Percentiles rank a stretch among this genome's conserved stretches.
phyloP scores from a whole-genome alignment of 2,113 vertebrate genomes.

The Anguilla japonica region DNA sequence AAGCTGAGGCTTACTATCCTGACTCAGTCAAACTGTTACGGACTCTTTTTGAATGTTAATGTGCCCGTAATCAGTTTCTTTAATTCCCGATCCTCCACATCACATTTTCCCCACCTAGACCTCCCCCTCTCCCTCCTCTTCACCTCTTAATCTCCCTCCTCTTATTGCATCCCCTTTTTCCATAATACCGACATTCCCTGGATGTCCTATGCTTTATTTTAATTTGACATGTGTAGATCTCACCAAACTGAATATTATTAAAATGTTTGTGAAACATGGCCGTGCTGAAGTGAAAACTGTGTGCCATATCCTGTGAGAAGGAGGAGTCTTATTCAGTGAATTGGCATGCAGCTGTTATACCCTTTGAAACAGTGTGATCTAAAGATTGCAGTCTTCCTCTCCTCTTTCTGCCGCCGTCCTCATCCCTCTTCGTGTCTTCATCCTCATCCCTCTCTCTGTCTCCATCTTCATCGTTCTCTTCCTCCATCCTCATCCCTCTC shows the following conservation, averaged over 20 bases:
- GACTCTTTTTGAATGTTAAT: neutral
- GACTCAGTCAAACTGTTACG: neutral
- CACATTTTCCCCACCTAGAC: neutral
- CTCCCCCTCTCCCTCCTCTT: neutral
- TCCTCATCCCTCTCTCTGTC: neutral
- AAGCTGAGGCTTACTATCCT: neutral
- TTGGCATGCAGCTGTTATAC: no score
- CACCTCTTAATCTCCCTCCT: slow-evolving; percentile 1
- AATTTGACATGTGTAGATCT: neutral
- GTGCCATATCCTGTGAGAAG: neutral
- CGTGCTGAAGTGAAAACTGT: neutral
- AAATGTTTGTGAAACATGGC: neutral
- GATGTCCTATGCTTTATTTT: neutral
- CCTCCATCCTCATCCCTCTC: slow-evolving; percentile 7
- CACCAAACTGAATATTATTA: neutral
- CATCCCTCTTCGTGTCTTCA: neutral
- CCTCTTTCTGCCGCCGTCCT: neutral
- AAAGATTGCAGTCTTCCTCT: neutral
- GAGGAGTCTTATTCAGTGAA: no score
- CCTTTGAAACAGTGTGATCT: neutral
- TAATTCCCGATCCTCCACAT: neutral
- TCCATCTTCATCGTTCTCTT: neutral
- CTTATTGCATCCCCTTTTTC: neutral
- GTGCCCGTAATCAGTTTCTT: neutral
- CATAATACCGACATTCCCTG: neutral